Evolutionary conservation across 1,140 invertebrate genomes (phyloP), one percentile per base, ranked within the genome.

Genomic region (Stratiolaelaps scimitus): DNA sequence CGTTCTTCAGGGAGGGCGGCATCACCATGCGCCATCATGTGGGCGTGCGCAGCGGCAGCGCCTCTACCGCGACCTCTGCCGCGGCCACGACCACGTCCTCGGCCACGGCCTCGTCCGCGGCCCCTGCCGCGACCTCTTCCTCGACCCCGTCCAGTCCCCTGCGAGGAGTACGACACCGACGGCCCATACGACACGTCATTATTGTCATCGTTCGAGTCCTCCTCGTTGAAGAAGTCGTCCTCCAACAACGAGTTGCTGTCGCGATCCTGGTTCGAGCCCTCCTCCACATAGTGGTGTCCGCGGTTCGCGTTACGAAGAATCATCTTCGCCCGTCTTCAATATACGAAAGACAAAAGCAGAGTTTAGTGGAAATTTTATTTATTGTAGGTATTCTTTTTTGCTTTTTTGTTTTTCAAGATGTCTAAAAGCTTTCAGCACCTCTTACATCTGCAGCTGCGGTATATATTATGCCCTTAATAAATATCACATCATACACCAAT

Each of bases 41-140:
- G 17, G 26, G 40, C 46, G 43, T 56, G 17, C 56, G 28, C 43
- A 44, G 34, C 66, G 46, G 20, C 45, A 44, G 47, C 15, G 17
- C 65, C 56, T 66, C 45, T n/a, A 6, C 20, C 45, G 28, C 19
- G 44, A 23, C 64, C 26, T 64, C 69, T 28, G 26, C 26, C 44
- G 15, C 65, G 30, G 43, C 48, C 34, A 64, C 70, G 40, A 19
- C 65, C 48, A 13, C 65, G 26, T 45, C 69, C 46, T 19, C 71
- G 23, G 17, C 48, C 69, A 20, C 70, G 23, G 15, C 68, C 47
- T 65, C 68, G 17, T 29, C 72, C 70, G 2, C 72, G 64, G 1
- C 72, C 71, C 29, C 72, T 65, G 7, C 72, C 72, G 48, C 71
- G 68, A 6, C 68, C 69, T 20, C 68, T 66, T 67, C 64, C 23